These are phyloP conservation scores for Xyrauchen texanus DNA, from an alignment of 2,113 vertebrate genomes.

Conservation along the genomic window DNA sequence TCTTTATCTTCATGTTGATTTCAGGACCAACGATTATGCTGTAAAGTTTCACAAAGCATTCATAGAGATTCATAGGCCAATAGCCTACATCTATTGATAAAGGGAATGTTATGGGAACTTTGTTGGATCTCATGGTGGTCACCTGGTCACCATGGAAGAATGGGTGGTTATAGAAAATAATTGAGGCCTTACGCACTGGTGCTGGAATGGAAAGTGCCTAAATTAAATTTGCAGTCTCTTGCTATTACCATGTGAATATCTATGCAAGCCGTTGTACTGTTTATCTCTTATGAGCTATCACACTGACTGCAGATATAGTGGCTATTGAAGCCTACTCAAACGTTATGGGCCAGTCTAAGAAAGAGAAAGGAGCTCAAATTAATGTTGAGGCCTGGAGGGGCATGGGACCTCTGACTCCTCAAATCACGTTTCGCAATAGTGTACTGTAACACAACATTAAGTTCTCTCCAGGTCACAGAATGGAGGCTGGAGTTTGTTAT, in stretches of 20 bases:
- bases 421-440: constrained; percentile 29
- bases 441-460: constrained; percentile 19
- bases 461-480: constrained; percentile 27
- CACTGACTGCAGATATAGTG: constrained; percentile 9
- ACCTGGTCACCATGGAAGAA: too few species aligned
- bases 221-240: constrained; percentile 3
- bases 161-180: not conserved
- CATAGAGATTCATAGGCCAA: too few species aligned
- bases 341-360: not conserved
- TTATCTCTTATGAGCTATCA: not conserved
- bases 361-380: not conserved
- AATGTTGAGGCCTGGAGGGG: constrained; percentile 10
- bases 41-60: too few species aligned
- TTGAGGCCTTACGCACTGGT: not conserved
- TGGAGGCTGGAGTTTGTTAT: not conserved
- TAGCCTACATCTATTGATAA: not conserved
- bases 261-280: not conserved
- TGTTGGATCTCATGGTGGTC: too few species aligned
- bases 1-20: not conserved
- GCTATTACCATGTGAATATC: constrained; percentile 1
- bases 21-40: not conserved
- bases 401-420: too few species aligned
- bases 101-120: not conserved
- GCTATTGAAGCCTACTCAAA: constrained; percentile 15
- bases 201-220: constrained; percentile 1